These are phyloP conservation scores for Merodon equestris DNA, from an alignment of 2,888 invertebrate species.

Conservation along the genomic window DNA sequence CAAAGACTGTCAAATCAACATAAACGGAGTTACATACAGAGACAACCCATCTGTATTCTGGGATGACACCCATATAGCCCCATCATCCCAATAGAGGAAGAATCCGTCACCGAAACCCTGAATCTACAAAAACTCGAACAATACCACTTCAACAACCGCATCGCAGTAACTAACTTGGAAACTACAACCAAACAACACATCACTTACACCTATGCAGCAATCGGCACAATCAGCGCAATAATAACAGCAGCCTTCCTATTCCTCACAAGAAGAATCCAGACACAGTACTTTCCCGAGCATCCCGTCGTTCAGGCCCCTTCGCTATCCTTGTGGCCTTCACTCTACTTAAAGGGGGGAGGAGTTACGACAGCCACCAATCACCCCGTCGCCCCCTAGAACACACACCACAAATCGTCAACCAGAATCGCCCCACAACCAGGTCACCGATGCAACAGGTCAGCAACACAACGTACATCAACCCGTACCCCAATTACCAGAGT, in stretches of 20 bases:
- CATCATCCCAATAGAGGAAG: neutral
- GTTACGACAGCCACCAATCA: slow-evolving; percentile 6
- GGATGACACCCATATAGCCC: neutral
- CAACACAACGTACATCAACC: too few relatives aligned
- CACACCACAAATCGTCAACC: too few relatives aligned
- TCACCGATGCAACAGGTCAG: too few relatives aligned
- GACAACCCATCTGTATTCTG: neutral
- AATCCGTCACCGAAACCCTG: slow-evolving; percentile 6
- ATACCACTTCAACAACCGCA: slow-evolving; percentile 6
- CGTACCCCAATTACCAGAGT: too few relatives aligned
- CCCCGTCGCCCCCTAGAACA: neutral
- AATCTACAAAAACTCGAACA: slow-evolving; percentile 5
- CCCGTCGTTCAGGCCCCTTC: slow-evolving; percentile 9
- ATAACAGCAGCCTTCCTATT: slow-evolving; percentile 6
- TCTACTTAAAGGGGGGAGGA: slow-evolving; percentile 15
- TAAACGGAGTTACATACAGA: slow-evolving; percentile 15
- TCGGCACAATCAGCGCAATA: neutral
- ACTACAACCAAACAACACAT: slow-evolving; percentile 8
- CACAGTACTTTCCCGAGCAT: slow-evolving; percentile 1
- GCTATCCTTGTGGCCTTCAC: slow-evolving; percentile 11
- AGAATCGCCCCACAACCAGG: too few relatives aligned
- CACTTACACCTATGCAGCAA: slow-evolving; percentile 9
- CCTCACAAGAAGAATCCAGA: neutral
- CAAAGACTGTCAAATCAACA: slow-evolving; percentile 20
- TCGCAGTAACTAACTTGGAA: slow-evolving; percentile 6